Base-by-base conservation (phyloP, 2,888 invertebrate species). In the Zonitis immaculata region DNA sequence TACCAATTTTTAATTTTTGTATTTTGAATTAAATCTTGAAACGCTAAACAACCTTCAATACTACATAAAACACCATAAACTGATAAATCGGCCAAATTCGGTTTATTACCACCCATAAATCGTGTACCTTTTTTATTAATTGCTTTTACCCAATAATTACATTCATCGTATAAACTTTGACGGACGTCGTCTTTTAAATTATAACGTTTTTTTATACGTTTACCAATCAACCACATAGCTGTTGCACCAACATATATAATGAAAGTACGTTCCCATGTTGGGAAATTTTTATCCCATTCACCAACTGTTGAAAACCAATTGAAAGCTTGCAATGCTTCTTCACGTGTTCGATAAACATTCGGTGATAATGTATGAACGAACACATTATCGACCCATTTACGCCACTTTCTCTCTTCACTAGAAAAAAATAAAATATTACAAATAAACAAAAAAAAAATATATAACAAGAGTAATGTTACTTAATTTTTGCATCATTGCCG, bases 291-390 rank as follows among this genome's bases (percentile, higher is more conserved):
- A 51, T 89, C 85, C 98, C 98, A 99, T 56, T 91, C 88, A 0
- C 97, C 98, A 8, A 88, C 89, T 64, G 90, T 80, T 4, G 95
- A 91, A 76, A 98, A 98, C 89, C 95, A 95, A 61, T 86, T 84
- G 75, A 99, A 98, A 0, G 98, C 91, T 72, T 94, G 88, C 18
- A 94, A 74, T 0, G 98, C 85, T 77, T 99, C 98, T 0, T 78
- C 76, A 0, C 83, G 76, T 0, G 91, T 91, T 52, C 96, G 84
- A 72, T 99, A 99, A 26, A 97, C 95, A 76, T 99, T 99, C 0
- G 99, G 99, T 0, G 98, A 97, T 28, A 99, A 79, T 0, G 88
- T 86, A 72, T 97, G 98, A 0, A 99, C 95, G 1, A 97, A 80
- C 35, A 88, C 86, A 45, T 85, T 82, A 73, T 99, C 99, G 0